Evolutionary conservation across 2,113 vertebrate genomes (phyloP), one percentile per base, ranked within the genome.

Genomic region (Seriola dumerili): DNA sequence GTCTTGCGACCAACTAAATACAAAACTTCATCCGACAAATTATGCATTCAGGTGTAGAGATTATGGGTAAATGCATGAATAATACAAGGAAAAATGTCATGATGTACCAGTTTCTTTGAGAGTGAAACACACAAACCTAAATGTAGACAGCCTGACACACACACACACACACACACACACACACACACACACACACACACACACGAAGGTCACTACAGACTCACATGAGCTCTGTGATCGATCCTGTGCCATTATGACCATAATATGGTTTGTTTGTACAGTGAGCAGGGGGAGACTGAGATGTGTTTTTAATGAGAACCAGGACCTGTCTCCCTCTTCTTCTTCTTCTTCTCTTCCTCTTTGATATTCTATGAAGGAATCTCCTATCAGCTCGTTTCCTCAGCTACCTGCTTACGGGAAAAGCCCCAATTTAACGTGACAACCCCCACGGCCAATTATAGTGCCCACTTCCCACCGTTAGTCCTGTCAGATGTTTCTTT

Each of bases 371-470:
- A 44, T 29, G 3, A 76, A 84, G 81, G 64, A 85, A 78, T 62
- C 63, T 76, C 75, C 91, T 89, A 89, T 92, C 89, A 91, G n/a
- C 16, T 52, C 46, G 44, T 48, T 36, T 80, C 25, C 50, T 81
- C 16, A 6, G 48, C 62, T 62, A 81, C 83, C 54, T 72, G 68
- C 71, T 65, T 80, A 61, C 1, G 29, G 64, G 76, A 89, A 85
- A 80, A 55, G 40, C 81, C 66, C 25, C 13, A 34, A 6, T n/a
- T 32, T 46, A 1, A 3, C 14, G 12, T 19, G 38, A 71, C 78
- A 55, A 65, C 42, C 67, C 38, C 57, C 17, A 17, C 11, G 0
- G 76, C 81, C 87, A 90, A 91, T 92, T 88, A 89, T 8, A 61
- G 72, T 0, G 19, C 5, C 40, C 5, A 13, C 76, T 86, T 63